Evolutionary conservation across 53 echinoderm and acorn worm species (phyloP).

Genomic region (Luidia sarsii): DNA sequence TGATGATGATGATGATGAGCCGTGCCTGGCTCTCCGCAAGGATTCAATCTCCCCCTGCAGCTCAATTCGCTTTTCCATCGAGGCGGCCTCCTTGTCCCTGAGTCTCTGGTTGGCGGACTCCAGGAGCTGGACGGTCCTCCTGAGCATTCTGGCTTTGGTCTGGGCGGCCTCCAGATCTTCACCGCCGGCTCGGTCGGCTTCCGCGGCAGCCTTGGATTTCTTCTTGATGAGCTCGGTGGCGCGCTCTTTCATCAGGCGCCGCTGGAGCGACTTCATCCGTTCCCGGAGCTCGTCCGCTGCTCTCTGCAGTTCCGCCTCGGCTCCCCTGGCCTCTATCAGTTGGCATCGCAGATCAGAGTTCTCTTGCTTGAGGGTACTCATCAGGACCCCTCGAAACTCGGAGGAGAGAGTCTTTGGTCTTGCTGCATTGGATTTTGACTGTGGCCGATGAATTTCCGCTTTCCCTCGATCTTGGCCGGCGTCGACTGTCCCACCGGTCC

Average conservation of each 20-base stretch:
- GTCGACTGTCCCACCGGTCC: not conserved
- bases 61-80: not conserved
- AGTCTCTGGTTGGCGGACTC: slow-evolving; percentile 20
- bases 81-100: not conserved
- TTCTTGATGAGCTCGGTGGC: not conserved
- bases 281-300: not conserved
- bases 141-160: no score
- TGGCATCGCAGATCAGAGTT: not conserved
- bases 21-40: not conserved
- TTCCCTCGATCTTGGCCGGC: not conserved
- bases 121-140: not conserved
- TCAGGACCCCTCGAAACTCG: not conserved
- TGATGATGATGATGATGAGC: slow-evolving; percentile 5
- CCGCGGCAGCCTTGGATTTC: not conserved
- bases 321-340: slow-evolving; percentile 6
- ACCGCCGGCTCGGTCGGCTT: not conserved
- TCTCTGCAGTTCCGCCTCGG: not conserved
- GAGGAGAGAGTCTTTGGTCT: not conserved
- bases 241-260: not conserved
- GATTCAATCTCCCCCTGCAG: slow-evolving; percentile 4
- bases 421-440: not conserved
- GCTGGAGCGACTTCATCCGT: not conserved
- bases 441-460: not conserved
- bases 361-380: not conserved
- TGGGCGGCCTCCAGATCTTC: not conserved